Evolutionary conservation across 1,140 invertebrate genomes (phyloP), one percentile per base, ranked within the genome.

Genomic region (Sinonovacula constricta): DNA sequence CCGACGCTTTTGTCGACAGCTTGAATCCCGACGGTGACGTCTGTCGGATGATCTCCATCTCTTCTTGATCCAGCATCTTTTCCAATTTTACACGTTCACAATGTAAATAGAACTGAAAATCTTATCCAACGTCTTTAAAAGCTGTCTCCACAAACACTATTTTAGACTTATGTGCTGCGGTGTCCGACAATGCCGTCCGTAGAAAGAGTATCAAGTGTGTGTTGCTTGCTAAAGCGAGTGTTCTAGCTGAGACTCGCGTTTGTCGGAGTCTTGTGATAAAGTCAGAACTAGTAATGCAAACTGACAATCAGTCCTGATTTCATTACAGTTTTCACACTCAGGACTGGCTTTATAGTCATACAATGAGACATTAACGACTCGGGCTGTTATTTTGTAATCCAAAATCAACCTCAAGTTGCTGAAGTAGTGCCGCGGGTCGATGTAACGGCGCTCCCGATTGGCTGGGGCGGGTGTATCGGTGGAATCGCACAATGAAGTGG

Each of bases 311-410:
- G 65, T 63, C 66, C 56, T 76, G 62, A 76, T 66, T 76, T 76
- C 72, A 76, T 76, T 76, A 67, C 72, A 56, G 28, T 66, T 57
- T 76, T 76, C 72, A 76, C 72, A 76, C 72, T 76, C 72, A 30
- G 28, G 26, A 62, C 34, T 53, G 72, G 56, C 56, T 76, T 76
- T 76, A 76, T 76, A 65, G 63, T 76, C 72, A 76, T 67, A 54
- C 45, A 62, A 76, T 67, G 72, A 76, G 72, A 76, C 72, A 76
- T 76, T 76, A 65, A 76, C 72, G 53, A 34, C 72, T 59, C 39
- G 18, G 22, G 28, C 62, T 63, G 65, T 76, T 66, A 76, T 76
- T 76, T 67, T 67, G 72, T 66, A 76, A 76, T 56, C 62, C 72
- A 39, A 39, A 54, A 36, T 45, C 51, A 34, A 28, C 45, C 3